These are phyloP conservation scores for Bradysia coprophila DNA, from an alignment of 1,140 invertebrate genomes.

Conservation along the genomic window DNA sequence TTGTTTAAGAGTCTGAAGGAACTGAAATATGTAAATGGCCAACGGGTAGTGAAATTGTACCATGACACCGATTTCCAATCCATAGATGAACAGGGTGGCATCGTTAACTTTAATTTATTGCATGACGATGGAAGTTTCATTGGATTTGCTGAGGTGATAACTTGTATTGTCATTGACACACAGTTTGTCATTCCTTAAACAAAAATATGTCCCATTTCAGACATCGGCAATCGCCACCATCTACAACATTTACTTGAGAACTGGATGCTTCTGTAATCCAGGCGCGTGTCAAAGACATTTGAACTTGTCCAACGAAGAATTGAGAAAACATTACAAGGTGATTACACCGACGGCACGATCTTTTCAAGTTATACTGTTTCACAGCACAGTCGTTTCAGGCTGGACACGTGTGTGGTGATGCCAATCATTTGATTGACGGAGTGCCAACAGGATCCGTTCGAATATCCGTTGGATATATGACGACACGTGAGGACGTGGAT, in stretches of 20 bases:
- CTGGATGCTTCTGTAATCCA: slow-evolving; percentile 93
- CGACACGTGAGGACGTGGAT: slow-evolving; percentile 50
- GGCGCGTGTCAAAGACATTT: slow-evolving; percentile 83
- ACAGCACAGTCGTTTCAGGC: too few species aligned
- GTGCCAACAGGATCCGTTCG: slow-evolving; percentile 80
- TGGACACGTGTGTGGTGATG: slow-evolving; percentile 86
- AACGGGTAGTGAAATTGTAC: slow-evolving; percentile 53
- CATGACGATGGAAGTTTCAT: slow-evolving; percentile 58
- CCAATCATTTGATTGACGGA: slow-evolving; percentile 73
- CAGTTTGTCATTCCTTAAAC: slow-evolving; percentile 1
- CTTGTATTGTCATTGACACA: neutral
- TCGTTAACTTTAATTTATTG: slow-evolving; percentile 77
- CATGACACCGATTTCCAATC: slow-evolving; percentile 45
- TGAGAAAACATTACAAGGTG: slow-evolving; percentile 60
- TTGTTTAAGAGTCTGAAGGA: slow-evolving; percentile 40
- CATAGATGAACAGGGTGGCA: slow-evolving; percentile 50
- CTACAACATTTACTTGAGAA: slow-evolving; percentile 71
- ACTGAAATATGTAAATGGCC: slow-evolving; percentile 56
- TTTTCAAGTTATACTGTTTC: too few species aligned
- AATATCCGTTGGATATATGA: slow-evolving; percentile 89
- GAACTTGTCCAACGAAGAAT: slow-evolving; percentile 40
- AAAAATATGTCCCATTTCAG: slow-evolving; percentile 27
- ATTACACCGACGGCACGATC: too few species aligned
- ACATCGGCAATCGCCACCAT: slow-evolving; percentile 76
- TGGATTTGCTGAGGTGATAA: slow-evolving; percentile 67